A percentile compares a stretch with the other conserved stretches of the same genome.
phyloP scores from a whole-genome alignment of 2,888 invertebrate species.

The Erynnis tages region DNA sequence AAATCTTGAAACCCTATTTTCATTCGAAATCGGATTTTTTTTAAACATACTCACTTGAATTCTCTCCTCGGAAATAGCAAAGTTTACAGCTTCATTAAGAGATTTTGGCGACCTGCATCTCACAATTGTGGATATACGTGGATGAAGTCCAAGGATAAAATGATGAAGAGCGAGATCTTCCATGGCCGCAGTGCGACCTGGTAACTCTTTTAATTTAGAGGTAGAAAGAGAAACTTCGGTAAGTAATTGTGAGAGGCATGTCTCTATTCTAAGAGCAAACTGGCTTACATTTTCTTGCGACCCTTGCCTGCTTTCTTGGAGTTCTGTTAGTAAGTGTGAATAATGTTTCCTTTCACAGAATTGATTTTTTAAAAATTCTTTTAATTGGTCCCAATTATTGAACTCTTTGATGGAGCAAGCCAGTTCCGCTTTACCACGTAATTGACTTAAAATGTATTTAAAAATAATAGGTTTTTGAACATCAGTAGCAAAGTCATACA shows the following conservation, averaged over 20 bases:
- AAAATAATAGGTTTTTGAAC: slow-evolving; percentile 16
- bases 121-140: slow-evolving; percentile 17
- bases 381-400: slow-evolving; percentile 31
- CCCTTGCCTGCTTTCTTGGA: slow-evolving; percentile 5
- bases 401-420: slow-evolving; percentile 40
- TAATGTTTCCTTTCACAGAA: slow-evolving; percentile 5
- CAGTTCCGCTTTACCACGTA: slow-evolving; percentile 33
- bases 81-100: slow-evolving; percentile 14
- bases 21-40: neutral
- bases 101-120: slow-evolving; percentile 13
- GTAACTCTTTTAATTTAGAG: neutral
- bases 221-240: neutral
- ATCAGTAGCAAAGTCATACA: neutral
- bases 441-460: slow-evolving; percentile 35
- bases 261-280: slow-evolving; percentile 5
- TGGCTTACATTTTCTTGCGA: neutral
- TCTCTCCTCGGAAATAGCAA: slow-evolving; percentile 14
- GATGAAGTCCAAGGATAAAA: neutral
- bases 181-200: neutral
- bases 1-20: slow-evolving; percentile 3
- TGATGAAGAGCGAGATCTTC: slow-evolving; percentile 3
- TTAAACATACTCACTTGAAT: slow-evolving; percentile 11
- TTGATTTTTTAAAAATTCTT: slow-evolving; percentile 33
- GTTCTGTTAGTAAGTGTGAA: neutral
- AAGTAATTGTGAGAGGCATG: slow-evolving; percentile 6